These are phyloP conservation scores for Psammodynastes pulverulentus DNA, from an alignment of 2,113 vertebrate species.

Conservation along the genomic window DNA sequence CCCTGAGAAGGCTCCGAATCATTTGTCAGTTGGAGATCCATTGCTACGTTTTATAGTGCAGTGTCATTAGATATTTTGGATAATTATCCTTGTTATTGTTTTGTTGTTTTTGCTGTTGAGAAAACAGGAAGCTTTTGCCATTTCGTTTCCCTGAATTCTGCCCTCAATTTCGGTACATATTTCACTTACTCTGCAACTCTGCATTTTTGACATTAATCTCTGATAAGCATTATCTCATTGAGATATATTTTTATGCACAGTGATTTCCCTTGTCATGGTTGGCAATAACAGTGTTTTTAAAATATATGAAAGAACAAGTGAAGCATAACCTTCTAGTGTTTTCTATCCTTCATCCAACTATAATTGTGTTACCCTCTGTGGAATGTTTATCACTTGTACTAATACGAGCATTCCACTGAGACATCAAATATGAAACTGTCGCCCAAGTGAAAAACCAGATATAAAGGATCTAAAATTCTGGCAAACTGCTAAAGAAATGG, in stretches of 20 bases:
- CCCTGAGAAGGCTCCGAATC: not conserved
- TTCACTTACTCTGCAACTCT: not conserved
- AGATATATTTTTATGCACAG: not conserved
- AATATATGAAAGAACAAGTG: not conserved
- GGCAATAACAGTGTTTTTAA: not conserved
- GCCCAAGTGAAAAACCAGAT: not conserved
- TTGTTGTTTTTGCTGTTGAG: not conserved
- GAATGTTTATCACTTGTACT: not conserved
- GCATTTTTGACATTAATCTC: conserved; percentile 19
- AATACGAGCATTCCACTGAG: not conserved
- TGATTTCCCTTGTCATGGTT: not conserved
- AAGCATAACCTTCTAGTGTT: not conserved
- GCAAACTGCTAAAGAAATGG: not conserved
- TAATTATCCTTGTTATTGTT: not conserved
- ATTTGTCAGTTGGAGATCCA: not conserved
- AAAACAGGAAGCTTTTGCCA: not conserved
- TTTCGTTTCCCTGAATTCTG: not conserved
- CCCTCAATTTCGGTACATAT: not conserved
- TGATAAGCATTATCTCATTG: not conserved
- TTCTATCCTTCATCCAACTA: not conserved
- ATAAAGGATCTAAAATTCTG: not conserved
- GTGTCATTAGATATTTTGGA: not conserved
- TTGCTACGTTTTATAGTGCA: not conserved
- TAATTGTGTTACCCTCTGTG: not conserved
- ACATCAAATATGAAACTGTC: not conserved